Evolutionary conservation across 37 sponge, comb jelly and placozoan genomes (phyloP), one percentile per base, ranked within the genome.

Genomic region (Ianthella basta): DNA sequence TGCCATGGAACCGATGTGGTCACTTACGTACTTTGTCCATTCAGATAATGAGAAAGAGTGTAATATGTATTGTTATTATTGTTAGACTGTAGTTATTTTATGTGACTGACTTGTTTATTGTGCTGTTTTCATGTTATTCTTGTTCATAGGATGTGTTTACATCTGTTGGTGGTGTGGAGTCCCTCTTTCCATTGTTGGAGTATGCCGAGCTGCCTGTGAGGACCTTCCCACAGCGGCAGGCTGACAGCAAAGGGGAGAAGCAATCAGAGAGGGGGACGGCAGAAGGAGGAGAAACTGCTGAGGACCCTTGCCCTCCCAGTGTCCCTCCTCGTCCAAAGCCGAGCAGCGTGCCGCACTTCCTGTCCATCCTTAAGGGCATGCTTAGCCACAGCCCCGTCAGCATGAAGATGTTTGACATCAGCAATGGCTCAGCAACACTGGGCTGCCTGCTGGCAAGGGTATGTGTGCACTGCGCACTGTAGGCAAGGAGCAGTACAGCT

Each of bases 111-210:
- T 3, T 63, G 65, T 29, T 63, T 65, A 19, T 15, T n/a, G n/a
- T n/a, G n/a, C n/a, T n/a, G n/a, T n/a, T n/a, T n/a, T n/a, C n/a
- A 44, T 44, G 3, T 44, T 75, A 27, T 24, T 56, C 38, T 32
- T 65, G 41, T 6, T 40, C 35, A 0, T 59, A 97, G 97, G 93
- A 87, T 53, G 93, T 91, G 14, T 73, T 97, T 61, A 81, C 87
- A 14, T 91, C 91, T 33, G 81, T 96, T 1, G 99, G 99, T 41
- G 99, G 99, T 30, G 91, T 94, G 67, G 87, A 94, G 70, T 81
- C 96, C 38, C 84, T 98, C 68, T 94, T 92, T 67, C 99, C 99
- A 14, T 73, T 98, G 8, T 86, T 98, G 87, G 99, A 98, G 85
- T 86, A 88, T 29, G 88, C 91, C 0, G 79, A 60, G 38, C 56